Conservation (phyloP, 2,113 vertebrate genomes). For the Hiodon tergisus region DNA sequence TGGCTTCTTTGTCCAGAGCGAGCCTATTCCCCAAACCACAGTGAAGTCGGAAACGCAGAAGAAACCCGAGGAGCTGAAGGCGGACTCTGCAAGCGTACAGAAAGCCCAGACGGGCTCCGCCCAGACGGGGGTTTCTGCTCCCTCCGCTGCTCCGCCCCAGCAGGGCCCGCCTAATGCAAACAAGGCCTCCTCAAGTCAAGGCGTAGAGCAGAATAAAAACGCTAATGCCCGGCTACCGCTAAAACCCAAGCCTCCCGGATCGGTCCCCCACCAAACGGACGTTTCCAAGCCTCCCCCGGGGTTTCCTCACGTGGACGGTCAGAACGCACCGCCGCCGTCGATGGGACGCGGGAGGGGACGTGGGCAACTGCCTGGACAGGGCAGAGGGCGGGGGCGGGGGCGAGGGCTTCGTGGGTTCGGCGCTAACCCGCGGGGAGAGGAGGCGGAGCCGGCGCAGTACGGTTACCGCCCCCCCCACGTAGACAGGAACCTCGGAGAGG, state of each 20-base stretch:
- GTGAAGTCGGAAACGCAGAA: slow-evolving; percentile 10
- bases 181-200: slow-evolving; percentile 35
- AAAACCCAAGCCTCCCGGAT: slow-evolving; percentile 59
- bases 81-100: slow-evolving; percentile 23
- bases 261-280: slow-evolving; percentile 60
- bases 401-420: slow-evolving; percentile 27
- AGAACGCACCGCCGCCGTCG: slow-evolving; percentile 19
- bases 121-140: slow-evolving; percentile 28
- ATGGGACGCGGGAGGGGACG: slow-evolving; percentile 46
- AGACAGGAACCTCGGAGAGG: slow-evolving; percentile 38
- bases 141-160: slow-evolving; percentile 21
- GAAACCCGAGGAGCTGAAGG: slow-evolving; percentile 7
- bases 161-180: not conserved
- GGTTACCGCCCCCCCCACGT: slow-evolving; percentile 57
- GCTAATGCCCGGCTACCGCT: slow-evolving; percentile 52
- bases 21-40: slow-evolving; percentile 65
- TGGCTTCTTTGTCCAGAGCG: slow-evolving; percentile 62
- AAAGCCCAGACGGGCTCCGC: slow-evolving; percentile 25
- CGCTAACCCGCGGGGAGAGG: slow-evolving; percentile 29
- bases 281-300: slow-evolving; percentile 43
- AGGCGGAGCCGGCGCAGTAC: slow-evolving; percentile 40
- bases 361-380: slow-evolving; percentile 39
- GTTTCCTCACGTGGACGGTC: slow-evolving; percentile 37
- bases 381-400: slow-evolving; percentile 45
- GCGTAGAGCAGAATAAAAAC: slow-evolving; percentile 19